phyloP scores from a whole-genome alignment of 2,888 invertebrate species.

The Eupithecia exiguata region DNA sequence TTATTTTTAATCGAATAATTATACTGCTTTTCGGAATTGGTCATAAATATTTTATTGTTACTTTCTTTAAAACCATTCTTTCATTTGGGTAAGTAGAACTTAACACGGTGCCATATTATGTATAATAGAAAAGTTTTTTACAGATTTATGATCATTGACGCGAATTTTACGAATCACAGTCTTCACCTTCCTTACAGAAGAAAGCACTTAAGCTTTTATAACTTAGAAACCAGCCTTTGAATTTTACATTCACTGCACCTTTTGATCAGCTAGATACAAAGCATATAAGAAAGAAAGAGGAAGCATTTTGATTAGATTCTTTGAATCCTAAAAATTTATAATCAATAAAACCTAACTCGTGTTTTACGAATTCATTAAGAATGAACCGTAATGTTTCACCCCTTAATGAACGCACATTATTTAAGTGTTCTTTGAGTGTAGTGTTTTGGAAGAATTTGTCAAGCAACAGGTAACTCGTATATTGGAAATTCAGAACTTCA shows the following conservation, averaged over 20 bases:
- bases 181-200: conserved; percentile 25
- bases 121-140: background rate
- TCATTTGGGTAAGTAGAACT: background rate
- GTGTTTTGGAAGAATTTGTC: too few species aligned
- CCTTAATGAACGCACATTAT: too few species aligned
- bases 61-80: background rate
- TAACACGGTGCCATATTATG: background rate
- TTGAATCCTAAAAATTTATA: background rate
- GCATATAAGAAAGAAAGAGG: too few species aligned
- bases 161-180: conserved; percentile 19
- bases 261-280: background rate
- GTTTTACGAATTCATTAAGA: background rate
- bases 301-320: background rate
- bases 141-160: conserved; percentile 17
- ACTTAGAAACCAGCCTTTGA: conserved; percentile 9
- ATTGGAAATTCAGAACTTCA: background rate
- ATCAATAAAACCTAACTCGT: background rate
- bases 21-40: background rate
- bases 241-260: conserved; percentile 8
- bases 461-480: too few species aligned
- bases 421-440: too few species aligned
- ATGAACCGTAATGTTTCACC: too few species aligned
- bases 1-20: too few species aligned
- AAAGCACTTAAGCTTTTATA: conserved; percentile 28
- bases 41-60: background rate